These are phyloP conservation scores for Nesoenas mayeri DNA, from an alignment of 2,113 vertebrate species.

Conservation along the genomic window DNA sequence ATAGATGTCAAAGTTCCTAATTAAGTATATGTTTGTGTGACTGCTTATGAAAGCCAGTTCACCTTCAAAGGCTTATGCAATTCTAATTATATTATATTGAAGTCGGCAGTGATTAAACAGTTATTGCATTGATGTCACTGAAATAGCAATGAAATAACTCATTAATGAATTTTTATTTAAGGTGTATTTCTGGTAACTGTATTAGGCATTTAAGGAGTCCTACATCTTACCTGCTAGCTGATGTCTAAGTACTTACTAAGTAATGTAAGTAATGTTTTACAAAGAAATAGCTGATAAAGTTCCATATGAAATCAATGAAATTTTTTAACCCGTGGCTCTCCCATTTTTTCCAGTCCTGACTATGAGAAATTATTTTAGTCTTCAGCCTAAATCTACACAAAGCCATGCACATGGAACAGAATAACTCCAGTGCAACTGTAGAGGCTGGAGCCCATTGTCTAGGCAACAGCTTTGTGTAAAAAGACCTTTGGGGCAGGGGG, in stretches of 20 bases:
- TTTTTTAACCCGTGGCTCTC: neutral
- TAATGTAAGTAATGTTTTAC: neutral
- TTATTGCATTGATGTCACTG: neutral
- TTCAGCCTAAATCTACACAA: neutral
- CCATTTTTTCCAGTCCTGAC: neutral
- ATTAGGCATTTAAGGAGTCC: neutral
- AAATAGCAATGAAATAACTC: neutral
- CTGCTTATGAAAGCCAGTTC: neutral
- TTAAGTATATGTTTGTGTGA: neutral
- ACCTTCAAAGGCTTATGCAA: neutral
- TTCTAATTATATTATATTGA: neutral
- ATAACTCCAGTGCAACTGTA: neutral
- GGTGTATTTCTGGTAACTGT: neutral
- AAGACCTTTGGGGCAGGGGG: neutral
- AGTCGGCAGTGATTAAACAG: neutral
- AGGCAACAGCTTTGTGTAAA: neutral
- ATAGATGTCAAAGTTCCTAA: neutral
- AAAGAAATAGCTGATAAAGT: neutral
- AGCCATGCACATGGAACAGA: neutral
- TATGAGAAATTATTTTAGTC: neutral
- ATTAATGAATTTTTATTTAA: neutral
- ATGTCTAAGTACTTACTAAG: neutral
- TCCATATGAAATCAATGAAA: neutral
- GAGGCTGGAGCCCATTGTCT: neutral
- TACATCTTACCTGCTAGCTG: neutral